phyloP scores from a whole-genome alignment of 2,113 vertebrate genomes.

The Albula goreensis region DNA sequence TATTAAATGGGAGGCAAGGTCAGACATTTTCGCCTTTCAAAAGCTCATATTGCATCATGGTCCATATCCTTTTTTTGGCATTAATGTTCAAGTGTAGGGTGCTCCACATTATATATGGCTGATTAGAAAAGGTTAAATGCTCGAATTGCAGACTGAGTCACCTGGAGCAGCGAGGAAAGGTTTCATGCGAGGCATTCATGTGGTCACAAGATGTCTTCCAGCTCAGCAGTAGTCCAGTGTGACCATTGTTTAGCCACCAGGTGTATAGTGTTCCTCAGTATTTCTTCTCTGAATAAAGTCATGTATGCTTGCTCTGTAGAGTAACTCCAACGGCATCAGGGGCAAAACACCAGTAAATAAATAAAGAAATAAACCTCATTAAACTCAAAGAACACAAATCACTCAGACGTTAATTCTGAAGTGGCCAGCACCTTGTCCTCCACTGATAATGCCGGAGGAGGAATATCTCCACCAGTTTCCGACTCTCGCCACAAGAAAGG shows the following conservation, averaged over 20 bases:
- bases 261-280: background rate
- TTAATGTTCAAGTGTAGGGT: constrained; percentile 6
- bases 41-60: constrained; percentile 3
- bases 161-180: background rate
- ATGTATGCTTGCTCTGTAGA: background rate
- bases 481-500: constrained; percentile 16
- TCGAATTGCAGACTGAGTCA: background rate
- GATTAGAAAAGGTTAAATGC: constrained; percentile 3
- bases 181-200: background rate
- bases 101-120: background rate
- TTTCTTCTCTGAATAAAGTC: background rate
- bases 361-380: constrained; percentile 30
- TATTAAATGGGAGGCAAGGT: background rate
- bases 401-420: constrained; percentile 28
- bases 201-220: background rate
- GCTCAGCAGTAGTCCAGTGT: background rate
- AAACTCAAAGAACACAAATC: constrained; percentile 31
- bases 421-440: constrained; percentile 29
- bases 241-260: background rate
- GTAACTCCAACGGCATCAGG: background rate
- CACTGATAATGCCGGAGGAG: constrained; percentile 11
- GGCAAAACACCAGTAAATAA: constrained; percentile 4
- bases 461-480: constrained; percentile 18
- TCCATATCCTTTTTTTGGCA: background rate
- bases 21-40: background rate